Evolutionary conservation across 2,113 vertebrate genomes (phyloP).

Genomic region (Ibidorhyncha struthersii): DNA sequence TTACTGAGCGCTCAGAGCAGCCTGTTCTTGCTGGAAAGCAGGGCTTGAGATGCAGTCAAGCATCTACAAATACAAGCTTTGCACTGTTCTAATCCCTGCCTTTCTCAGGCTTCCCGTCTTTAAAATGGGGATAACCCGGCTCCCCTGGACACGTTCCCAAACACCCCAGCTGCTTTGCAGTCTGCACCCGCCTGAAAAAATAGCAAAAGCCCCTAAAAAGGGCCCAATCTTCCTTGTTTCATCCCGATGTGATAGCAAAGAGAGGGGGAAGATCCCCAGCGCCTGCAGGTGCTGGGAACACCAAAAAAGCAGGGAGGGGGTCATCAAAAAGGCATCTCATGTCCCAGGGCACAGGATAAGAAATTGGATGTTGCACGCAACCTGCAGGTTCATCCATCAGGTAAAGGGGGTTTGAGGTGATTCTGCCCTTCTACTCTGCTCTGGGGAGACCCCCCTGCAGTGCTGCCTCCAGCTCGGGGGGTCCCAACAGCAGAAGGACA

Average conservation of each 20-base stretch:
- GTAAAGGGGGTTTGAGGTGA: neutral
- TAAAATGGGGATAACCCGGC: neutral
- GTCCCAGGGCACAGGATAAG: neutral
- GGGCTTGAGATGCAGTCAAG: neutral
- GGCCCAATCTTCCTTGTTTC: neutral
- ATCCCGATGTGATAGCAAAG: accelerated
- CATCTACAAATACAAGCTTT: neutral
- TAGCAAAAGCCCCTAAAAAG: neutral
- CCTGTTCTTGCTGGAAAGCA: neutral
- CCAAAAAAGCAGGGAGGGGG: neutral
- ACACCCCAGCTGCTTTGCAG: neutral
- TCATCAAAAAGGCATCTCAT: neutral
- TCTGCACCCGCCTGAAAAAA: neutral
- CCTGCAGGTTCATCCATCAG: neutral
- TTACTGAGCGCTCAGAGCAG: constrained; percentile 19
- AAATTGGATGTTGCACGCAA: neutral
- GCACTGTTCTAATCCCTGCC: neutral
- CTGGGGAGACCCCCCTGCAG: no score
- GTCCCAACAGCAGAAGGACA: no score
- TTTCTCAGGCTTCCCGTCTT: neutral
- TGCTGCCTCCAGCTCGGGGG: no score
- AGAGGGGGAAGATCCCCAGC: no score
- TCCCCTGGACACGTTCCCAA: neutral
- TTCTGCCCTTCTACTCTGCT: no score
- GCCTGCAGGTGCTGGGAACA: neutral